Evolutionary conservation across 1,140 invertebrate species (phyloP), one percentile per base, ranked within the genome.

Genomic region (Drosophila auraria): DNA sequence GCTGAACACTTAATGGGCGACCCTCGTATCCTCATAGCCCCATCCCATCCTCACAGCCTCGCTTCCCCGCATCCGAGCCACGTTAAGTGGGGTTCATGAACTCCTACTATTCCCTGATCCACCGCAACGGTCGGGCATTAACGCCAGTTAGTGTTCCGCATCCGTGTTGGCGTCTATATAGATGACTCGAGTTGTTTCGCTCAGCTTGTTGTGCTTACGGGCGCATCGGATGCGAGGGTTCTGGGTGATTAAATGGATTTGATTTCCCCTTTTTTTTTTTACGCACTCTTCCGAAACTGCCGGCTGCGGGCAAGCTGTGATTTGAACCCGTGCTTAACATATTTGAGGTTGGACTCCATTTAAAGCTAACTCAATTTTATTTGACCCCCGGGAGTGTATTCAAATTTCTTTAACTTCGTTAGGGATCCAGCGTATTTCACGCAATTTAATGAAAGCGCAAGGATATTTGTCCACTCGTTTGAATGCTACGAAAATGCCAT

Each of bases 71-170:
- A 58, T 73, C 49, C 51, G 45, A 68, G 62, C 58, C 63, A 38
- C 65, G 71, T 78, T 83, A 86, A 86, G 82, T 87, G 77, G 84
- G 83, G 83, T 83, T 63, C 61, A 87, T 79, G 80, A 87, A 87
- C 83, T 58, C 74, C 23, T 47, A 77, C 73, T 65, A 63, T 44
- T 65, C 25, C 57, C 63, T 20, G 58, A 60, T 60, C 58, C 58
- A 53, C 58, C 58, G 58, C 63, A 62, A 33, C 59, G 44, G 40
- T 66, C 47, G 73, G 63, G 70, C 80, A 87, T 87, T 87, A 87
- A 87, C 83, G 80, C 71, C 78, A 66, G 53, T 69, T 62, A 82
- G 79, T 73, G 73, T 77, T 63, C 75, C 36, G 78, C 61, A 51
- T 59, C 70, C 61, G 49, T 36, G 57, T 51, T 44, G 25, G 38